Base-by-base conservation (phyloP, 2,888 invertebrate genomes). In the Exocentrus adspersus region DNA sequence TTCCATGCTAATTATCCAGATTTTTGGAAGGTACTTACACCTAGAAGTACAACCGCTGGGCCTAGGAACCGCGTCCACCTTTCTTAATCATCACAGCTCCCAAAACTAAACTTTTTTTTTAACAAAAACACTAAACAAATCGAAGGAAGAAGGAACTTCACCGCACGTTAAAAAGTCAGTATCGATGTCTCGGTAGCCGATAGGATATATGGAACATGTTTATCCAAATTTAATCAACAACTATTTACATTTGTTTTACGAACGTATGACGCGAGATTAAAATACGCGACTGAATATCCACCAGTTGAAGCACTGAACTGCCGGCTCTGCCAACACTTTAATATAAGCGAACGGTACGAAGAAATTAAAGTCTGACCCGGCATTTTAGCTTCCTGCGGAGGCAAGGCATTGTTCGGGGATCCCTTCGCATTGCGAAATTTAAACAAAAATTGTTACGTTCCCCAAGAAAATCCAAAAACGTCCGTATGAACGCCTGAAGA, bases 341-440 rank as follows among this genome's bases (percentile, higher is more conserved):
- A 43, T 54, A 20, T 46, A 57, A 68, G 56, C 37, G 54, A 59
- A 46, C 62, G 62, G 54, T 46, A 63, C 60, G 58, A 68, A 68
- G 68, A 63, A 65, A 63, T 53, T n/a, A 63, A 58, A 65, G 63
- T 68, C 63, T 59, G 30, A 52, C 54, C 48, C 62, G 62, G 57
- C 62, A 65, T 60, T 56, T n/a, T n/a, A n/a, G 64, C 57, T 65
- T 68, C 68, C 68, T 68, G 68, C 65, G 58, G 63, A 50, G 64
- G 54, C 58, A 58, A 62, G 54, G 64, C 57, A 46, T 46, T 46
- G 46, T 54, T 43, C 54, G 21, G 28, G 21, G 28, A 43, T 43
- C 28, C 2, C 28, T 16, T 48, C 9, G 14, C 12, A 1, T 1
- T 2, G 9, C 28, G 28, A 9, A 6, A 16, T 45, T 20, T n/a